phyloP scores from a whole-genome alignment of 2,797 vertebrate genomes.

The Tokudaia tokunoshimensis region DNA sequence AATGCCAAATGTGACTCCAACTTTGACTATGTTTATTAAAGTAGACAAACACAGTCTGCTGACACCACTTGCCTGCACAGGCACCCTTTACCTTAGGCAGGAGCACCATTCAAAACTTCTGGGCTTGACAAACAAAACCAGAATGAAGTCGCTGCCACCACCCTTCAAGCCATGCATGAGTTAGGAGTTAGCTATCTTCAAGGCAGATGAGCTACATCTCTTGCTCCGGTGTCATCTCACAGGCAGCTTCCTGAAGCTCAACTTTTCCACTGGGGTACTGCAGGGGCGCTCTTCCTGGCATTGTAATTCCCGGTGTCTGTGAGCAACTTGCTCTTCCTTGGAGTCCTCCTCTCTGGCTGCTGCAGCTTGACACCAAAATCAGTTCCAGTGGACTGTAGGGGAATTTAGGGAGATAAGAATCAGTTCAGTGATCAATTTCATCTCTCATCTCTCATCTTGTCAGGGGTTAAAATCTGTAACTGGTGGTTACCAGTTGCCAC shows the following conservation, averaged over 20 bases:
- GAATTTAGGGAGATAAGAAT: not conserved
- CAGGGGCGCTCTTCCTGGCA: not conserved
- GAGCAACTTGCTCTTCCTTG: not conserved
- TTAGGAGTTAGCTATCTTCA: not conserved
- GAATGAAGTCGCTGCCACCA: not conserved
- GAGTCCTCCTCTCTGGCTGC: not conserved
- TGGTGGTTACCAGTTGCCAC: not conserved
- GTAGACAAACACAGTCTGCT: fast-evolving
- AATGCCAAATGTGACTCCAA: not conserved
- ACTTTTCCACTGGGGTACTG: not conserved
- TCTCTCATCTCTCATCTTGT: not conserved
- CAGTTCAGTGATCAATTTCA: not conserved
- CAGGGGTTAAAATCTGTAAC: not conserved
- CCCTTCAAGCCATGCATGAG: not conserved
- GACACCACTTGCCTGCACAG: fast-evolving
- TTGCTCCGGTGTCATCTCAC: not conserved
- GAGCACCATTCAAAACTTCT: not conserved
- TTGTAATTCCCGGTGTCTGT: fast-evolving
- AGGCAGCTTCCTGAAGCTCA: not conserved
- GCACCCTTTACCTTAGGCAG: fast-evolving
- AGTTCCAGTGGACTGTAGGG: not conserved
- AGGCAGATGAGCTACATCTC: not conserved
- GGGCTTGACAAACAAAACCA: not conserved
- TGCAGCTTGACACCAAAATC: not conserved
- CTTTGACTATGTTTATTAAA: not conserved